Conservation (phyloP, 2,888 invertebrate species). For the Drosophila helvetica region DNA sequence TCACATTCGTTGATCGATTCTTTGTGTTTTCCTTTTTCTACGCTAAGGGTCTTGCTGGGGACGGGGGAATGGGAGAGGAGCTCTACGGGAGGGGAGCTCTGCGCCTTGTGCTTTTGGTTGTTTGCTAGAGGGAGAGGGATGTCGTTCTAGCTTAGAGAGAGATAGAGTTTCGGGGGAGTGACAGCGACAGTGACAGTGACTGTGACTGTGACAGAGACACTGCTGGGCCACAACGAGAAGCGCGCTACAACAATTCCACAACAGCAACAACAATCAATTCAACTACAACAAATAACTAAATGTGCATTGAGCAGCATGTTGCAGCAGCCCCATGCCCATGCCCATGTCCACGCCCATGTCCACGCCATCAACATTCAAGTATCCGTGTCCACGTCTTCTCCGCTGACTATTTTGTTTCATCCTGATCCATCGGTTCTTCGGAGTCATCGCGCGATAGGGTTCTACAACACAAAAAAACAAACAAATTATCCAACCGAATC, state of each 20-base stretch:
- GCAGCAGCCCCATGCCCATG: conserved; percentile 10
- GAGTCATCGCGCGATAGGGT: conserved; percentile 89
- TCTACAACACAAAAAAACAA: conserved; percentile 80
- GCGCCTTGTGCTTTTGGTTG: conserved; percentile 2
- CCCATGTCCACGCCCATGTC: too few species aligned
- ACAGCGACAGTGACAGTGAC: background rate
- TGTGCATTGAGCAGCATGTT: conserved; percentile 66
- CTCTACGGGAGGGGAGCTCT: too few species aligned
- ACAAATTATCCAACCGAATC: too few species aligned
- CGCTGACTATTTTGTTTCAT: conserved; percentile 90
- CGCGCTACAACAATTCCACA: conserved; percentile 56
- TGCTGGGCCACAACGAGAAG: conserved; percentile 34
- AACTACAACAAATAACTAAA: conserved; percentile 75
- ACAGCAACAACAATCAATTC: conserved; percentile 74
- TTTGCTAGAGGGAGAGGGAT: background rate
- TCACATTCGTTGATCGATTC: conserved; percentile 17
- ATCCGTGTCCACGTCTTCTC: too few species aligned
- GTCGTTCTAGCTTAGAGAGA: background rate
- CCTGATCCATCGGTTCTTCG: conserved; percentile 94
- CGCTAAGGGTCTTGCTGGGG: background rate
- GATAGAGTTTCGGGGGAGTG: background rate
- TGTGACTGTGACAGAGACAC: conserved; percentile 23
- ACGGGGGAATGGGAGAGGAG: background rate
- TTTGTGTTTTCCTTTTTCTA: conserved; percentile 2
- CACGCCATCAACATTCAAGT: too few species aligned